These are phyloP conservation scores for Delphinus delphis DNA, from an alignment of 2,113 vertebrate genomes.

Conservation along the genomic window DNA sequence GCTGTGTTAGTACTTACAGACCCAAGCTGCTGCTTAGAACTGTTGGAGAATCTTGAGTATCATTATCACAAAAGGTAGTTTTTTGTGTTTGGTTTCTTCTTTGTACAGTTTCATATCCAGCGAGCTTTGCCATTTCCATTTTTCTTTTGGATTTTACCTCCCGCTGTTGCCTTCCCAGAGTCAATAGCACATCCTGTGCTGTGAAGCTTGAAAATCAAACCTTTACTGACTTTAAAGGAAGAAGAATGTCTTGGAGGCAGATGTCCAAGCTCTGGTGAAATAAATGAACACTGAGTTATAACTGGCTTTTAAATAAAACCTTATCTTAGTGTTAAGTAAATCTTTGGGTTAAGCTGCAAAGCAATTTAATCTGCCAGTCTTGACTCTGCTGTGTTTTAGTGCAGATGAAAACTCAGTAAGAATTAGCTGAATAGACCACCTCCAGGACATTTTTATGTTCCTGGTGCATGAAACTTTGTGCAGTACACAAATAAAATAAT, in stretches of 20 bases:
- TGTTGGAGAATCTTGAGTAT: background rate
- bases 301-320: background rate
- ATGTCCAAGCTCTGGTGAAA: background rate
- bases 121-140: background rate
- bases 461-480: background rate
- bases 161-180: background rate
- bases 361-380: background rate
- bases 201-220: slow-evolving; percentile 33
- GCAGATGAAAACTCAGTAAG: background rate
- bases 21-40: background rate
- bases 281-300: slow-evolving; percentile 13
- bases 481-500: background rate
- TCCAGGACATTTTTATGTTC: background rate
- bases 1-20: background rate
- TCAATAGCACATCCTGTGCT: background rate
- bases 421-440: background rate
- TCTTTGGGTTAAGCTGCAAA: slow-evolving; percentile 7
- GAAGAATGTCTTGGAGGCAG: background rate
- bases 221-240: slow-evolving; percentile 1
- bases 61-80: background rate
- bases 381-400: background rate
- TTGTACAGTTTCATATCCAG: background rate
- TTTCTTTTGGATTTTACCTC: background rate
- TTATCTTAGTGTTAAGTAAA: background rate
- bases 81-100: background rate